phyloP scores from a whole-genome alignment of 2,888 invertebrate genomes.

The Helleia helle region DNA sequence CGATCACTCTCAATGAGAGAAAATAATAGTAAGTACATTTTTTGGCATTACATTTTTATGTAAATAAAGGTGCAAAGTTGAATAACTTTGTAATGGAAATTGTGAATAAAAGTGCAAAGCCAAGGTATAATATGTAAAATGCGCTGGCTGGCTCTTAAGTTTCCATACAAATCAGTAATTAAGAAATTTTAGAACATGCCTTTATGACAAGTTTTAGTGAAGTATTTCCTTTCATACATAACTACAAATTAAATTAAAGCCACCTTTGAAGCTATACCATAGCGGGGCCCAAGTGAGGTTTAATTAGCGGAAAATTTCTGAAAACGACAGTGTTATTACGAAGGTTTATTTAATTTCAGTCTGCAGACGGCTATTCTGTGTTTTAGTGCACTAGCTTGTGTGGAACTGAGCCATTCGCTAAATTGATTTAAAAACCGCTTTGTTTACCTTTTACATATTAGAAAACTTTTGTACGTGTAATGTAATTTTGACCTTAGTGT shows the following conservation, averaged over 20 bases:
- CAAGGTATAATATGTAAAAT: too few relatives aligned
- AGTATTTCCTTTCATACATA: neutral
- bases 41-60: too few relatives aligned
- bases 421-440: too few relatives aligned
- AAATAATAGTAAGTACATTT: too few relatives aligned
- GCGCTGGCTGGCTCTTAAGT: neutral
- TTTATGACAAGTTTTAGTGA: neutral
- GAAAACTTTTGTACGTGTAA: too few relatives aligned
- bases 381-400: constrained; percentile 31
- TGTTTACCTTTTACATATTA: too few relatives aligned
- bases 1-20: too few relatives aligned
- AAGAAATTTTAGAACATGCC: constrained; percentile 1
- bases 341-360: constrained; percentile 28
- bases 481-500: too few relatives aligned
- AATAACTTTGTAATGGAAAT: too few relatives aligned
- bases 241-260: neutral
- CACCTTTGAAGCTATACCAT: neutral
- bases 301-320: constrained; percentile 35
- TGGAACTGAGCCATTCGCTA: neutral
- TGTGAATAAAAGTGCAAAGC: too few relatives aligned
- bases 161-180: neutral
- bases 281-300: constrained; percentile 16
- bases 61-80: too few relatives aligned
- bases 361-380: constrained; percentile 31
- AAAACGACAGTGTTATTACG: constrained; percentile 13